Evolutionary conservation across 1,140 invertebrate genomes (phyloP).

Genomic region (Philotrypesis tridentata): DNA sequence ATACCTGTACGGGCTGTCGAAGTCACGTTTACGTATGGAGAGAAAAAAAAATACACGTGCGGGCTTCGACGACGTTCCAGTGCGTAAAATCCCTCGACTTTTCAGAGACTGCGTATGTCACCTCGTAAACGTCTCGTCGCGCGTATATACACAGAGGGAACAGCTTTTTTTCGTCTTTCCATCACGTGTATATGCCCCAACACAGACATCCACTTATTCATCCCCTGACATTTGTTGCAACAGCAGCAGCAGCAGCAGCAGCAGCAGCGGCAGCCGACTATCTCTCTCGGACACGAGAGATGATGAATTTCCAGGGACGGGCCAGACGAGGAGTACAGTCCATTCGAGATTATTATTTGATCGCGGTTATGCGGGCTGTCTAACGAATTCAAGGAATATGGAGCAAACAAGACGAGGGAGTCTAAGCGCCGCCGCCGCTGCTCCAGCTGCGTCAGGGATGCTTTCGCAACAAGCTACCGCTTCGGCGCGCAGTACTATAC

Average conservation of each 20-base stretch:
- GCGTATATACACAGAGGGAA: too few relatives aligned
- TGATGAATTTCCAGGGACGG: background rate
- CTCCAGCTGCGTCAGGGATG: background rate
- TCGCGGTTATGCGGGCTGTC: background rate
- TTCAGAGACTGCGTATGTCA: background rate
- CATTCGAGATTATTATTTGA: background rate
- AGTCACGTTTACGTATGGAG: background rate
- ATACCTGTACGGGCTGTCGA: background rate
- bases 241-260: too few relatives aligned
- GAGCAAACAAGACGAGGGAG: background rate
- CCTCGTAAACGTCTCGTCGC: constrained; percentile 11
- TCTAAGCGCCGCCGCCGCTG: too few relatives aligned
- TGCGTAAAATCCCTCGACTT: background rate
- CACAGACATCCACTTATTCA: background rate
- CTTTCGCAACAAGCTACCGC: background rate
- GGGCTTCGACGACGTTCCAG: background rate
- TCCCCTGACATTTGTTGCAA: background rate
- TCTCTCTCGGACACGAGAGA: background rate
- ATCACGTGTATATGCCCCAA: too few relatives aligned
- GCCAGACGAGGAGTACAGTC: too few relatives aligned
- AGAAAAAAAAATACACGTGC: background rate
- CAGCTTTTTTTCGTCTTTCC: background rate
- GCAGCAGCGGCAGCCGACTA: too few relatives aligned
- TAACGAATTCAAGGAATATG: background rate
- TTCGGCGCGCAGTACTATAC: too few relatives aligned